A percentile compares a stretch with the other conserved stretches of the same genome.
Evolutionary conservation across 1,140 invertebrate genomes (phyloP).

Genomic region (Euwallacea similis): DNA sequence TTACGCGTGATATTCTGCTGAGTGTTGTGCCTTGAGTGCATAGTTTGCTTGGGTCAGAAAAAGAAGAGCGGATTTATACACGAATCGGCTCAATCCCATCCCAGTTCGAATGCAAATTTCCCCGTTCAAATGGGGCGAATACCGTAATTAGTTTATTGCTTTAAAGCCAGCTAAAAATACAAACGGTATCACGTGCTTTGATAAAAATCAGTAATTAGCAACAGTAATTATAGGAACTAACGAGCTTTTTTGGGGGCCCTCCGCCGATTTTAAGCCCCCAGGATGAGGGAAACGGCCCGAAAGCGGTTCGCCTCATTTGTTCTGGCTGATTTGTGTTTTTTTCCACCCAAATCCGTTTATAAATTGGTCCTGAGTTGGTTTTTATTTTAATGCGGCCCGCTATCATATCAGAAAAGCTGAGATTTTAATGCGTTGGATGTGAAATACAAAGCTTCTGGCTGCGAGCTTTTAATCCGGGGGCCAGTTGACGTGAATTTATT

Average conservation of each 20-base stretch:
- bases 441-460: conserved; percentile 37
- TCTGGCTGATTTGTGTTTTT: conserved; percentile 46
- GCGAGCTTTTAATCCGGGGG: conserved; percentile 36
- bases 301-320: conserved; percentile 45
- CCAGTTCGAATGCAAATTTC: conserved; percentile 5
- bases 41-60: too few species aligned
- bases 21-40: too few species aligned
- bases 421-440: conserved; percentile 41
- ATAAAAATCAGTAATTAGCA: conserved; percentile 55
- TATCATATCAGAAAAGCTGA: conserved; percentile 45
- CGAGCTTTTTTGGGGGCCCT: conserved; percentile 49
- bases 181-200: conserved; percentile 50
- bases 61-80: too few species aligned
- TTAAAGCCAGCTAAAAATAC: conserved; percentile 44
- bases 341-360: conserved; percentile 44
- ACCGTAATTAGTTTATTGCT: conserved; percentile 12
- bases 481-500: conserved; percentile 36
- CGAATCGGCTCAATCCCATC: not conserved
- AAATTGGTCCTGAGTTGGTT: conserved; percentile 43
- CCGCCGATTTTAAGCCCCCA: conserved; percentile 40
- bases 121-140: not conserved
- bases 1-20: too few species aligned
- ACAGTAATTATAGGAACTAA: conserved; percentile 54
- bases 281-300: conserved; percentile 41
- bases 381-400: conserved; percentile 42